Conservation (phyloP, 2,797 vertebrate genomes). For the Scomberomorus guttatus region DNA sequence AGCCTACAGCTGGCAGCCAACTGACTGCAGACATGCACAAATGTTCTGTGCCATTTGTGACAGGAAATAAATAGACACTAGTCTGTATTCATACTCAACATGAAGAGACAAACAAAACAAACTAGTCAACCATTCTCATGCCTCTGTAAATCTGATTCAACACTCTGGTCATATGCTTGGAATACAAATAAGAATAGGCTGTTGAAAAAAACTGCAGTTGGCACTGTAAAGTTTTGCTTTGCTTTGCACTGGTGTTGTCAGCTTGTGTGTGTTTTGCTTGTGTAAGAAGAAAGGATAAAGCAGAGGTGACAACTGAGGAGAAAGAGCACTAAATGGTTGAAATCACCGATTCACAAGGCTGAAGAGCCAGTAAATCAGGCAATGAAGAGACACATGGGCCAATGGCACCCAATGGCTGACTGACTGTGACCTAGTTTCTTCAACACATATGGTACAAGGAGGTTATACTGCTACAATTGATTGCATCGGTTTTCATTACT, state of each 20-base stretch:
- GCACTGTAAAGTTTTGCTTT: not conserved
- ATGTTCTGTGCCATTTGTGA: constrained; percentile 1
- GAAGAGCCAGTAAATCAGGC: constrained; percentile 42
- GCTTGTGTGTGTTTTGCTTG: constrained; percentile 16
- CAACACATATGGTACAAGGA: constrained; percentile 11
- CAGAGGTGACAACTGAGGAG: constrained; percentile 11
- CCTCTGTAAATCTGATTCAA: constrained; percentile 30
- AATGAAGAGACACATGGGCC: constrained; percentile 19
- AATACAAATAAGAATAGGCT: constrained; percentile 10
- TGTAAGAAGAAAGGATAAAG: not conserved
- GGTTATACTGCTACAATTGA: constrained; percentile 14
- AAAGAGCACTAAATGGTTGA: constrained; percentile 27
- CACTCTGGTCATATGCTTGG: not conserved
- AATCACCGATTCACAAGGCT: constrained; percentile 26
- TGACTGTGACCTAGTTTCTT: constrained; percentile 26
- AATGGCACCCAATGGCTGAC: constrained; percentile 20
- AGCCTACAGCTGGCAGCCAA: not conserved
- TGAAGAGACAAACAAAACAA: constrained; percentile 7
- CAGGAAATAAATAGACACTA: constrained; percentile 1
- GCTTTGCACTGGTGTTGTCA: not conserved
- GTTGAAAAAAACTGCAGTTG: not conserved
- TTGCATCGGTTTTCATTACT: constrained; percentile 28
- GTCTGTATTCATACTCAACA: not conserved
- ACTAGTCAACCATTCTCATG: not conserved
- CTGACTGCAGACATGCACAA: constrained; percentile 4